Percentiles rank a stretch among this genome's conserved stretches.
These are phyloP conservation scores for Alentia gelatinosa DNA, from an alignment of 2,888 invertebrate species.

Conservation along the genomic window DNA sequence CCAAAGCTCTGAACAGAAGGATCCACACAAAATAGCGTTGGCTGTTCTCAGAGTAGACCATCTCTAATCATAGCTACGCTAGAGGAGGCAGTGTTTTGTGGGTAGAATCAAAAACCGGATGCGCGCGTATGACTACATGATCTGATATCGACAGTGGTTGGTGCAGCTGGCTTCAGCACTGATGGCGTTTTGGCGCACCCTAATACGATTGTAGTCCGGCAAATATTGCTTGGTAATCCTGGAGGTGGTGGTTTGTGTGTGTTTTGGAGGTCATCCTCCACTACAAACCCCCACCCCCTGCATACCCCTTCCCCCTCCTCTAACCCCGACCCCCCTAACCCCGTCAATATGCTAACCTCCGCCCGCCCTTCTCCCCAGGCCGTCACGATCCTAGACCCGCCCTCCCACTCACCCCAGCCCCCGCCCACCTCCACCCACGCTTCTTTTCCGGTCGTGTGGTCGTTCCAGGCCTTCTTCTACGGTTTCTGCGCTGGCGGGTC, in stretches of 20 bases:
- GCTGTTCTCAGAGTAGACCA: neutral
- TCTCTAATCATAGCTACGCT: neutral
- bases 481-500: too few species aligned
- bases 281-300: neutral
- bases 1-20: too few species aligned
- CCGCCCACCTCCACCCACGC: neutral
- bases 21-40: too few species aligned
- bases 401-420: neutral
- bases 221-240: neutral
- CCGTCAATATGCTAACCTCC: neutral
- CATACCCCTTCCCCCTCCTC: neutral
- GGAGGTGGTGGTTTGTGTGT: neutral
- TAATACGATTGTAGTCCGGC: neutral
- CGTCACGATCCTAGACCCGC: neutral
- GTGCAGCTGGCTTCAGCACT: too few species aligned
- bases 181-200: neutral
- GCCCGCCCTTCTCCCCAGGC: neutral
- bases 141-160: neutral
- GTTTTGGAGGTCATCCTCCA: neutral
- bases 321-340: neutral
- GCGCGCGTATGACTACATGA: neutral
- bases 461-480: too few species aligned
- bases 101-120: too few species aligned
- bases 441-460: too few species aligned
- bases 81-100: too few species aligned